Base-by-base conservation (phyloP, 2,113 vertebrate genomes). In the Nothoprocta perdicaria region DNA sequence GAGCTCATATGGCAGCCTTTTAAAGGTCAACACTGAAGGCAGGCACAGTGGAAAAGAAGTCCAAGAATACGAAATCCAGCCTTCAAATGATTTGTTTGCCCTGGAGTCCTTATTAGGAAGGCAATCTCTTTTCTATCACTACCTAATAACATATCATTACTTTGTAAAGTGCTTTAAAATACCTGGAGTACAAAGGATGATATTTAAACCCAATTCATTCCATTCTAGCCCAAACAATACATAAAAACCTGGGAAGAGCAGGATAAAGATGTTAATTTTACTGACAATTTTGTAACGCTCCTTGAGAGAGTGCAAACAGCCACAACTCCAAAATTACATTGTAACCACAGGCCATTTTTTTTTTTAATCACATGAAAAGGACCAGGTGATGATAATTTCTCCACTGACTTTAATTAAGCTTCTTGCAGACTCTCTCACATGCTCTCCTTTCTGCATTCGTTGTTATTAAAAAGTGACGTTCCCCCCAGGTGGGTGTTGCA, bases 81-180 rank as follows among this genome's bases (percentile, higher is more conserved):
- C 15, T 76, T 79, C 79, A 85, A 91, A 94, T 71, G 0, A 87
- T 81, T 95, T 89, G 86, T 91, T 84, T 94, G 73, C 94, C 84
- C 79, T 67, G 40, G n/a, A 50, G 82, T 87, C 53, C 87, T 92
- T 93, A 85, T 95, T 93, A 93, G 90, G 87, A 94, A 88, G 62
- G 76, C 72, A 95, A 95, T 95, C 84, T 88, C 84, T 89, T 87
- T 92, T 93, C 76, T 86, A 85, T 87, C 81, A 58, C 71, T 87
- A 53, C 86, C 93, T 92, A 95, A 96, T 83, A 96, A 94, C 69
- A 52, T 90, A 69, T 76, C 72, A 89, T 96, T 92, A 92, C 67
- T 76, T 41, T 55, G 65, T 79, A 71, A 95, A 95, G 76, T 67
- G 83, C 66, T 95, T 89, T 82, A 88, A 93, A 95, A 88, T 46